A percentile compares a stretch with the other conserved stretches of the same genome.
phyloP scores from a whole-genome alignment of 2,888 invertebrate genomes.

The Dryobotodes eremita region DNA sequence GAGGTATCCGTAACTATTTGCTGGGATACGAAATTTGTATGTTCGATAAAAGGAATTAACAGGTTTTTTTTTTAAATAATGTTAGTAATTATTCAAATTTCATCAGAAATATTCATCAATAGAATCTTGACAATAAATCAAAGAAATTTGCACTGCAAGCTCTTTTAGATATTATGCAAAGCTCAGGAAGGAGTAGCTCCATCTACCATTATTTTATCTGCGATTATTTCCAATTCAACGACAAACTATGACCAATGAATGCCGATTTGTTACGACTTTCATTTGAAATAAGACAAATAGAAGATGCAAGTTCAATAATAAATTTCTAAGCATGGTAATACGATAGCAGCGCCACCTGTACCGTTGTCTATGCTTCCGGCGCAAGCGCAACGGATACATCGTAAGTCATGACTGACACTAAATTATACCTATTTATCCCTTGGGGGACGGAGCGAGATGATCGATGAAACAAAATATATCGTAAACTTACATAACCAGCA shows the following conservation, averaged over 20 bases:
- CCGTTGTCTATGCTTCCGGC: conserved; percentile 54
- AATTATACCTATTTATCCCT: conserved; percentile 56
- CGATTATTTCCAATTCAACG: background rate
- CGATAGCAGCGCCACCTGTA: conserved; percentile 65
- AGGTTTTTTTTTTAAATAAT: background rate
- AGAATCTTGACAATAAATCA: background rate
- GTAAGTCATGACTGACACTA: conserved; percentile 58
- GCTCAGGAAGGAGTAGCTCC: background rate
- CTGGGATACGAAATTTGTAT: conserved; percentile 11
- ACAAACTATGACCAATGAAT: conserved; percentile 2
- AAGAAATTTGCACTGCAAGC: background rate
- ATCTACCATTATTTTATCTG: background rate
- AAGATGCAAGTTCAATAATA: conserved; percentile 42
- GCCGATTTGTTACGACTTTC: conserved; percentile 18
- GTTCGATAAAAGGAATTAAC: background rate
- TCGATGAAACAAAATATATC: conserved; percentile 35
- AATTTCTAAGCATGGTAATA: conserved; percentile 55
- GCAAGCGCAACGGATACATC: conserved; percentile 50
- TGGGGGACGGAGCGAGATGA: conserved; percentile 40
- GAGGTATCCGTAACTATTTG: background rate
- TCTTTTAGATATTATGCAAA: too few species aligned
- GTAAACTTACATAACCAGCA: background rate
- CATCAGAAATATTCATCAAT: background rate
- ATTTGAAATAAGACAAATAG: conserved; percentile 38
- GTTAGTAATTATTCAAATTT: background rate